Percentiles rank a stretch among this genome's conserved stretches.
Conservation (phyloP, 2,888 invertebrate species). For the Acleris literana region DNA sequence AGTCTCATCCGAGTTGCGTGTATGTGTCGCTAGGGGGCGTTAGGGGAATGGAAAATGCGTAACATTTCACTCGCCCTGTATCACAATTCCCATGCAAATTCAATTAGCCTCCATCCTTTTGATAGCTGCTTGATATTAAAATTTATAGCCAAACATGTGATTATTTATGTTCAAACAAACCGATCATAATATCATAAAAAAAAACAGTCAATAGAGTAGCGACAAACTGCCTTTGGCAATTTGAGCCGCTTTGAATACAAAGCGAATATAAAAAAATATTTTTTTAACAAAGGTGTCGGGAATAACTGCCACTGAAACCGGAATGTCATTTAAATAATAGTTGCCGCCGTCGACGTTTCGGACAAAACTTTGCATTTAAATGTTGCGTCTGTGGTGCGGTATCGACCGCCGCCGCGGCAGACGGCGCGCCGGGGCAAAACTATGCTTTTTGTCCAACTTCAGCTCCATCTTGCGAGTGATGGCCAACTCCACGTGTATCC, state of each 20-base stretch:
- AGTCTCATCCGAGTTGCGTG: slow-evolving; percentile 53
- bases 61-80: slow-evolving; percentile 52
- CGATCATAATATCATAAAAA: too few species aligned
- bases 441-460: slow-evolving; percentile 64
- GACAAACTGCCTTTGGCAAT: neutral
- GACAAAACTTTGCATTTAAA: slow-evolving; percentile 39
- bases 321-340: slow-evolving; percentile 30
- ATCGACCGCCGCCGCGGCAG: slow-evolving; percentile 67
- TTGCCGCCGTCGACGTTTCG: slow-evolving; percentile 20
- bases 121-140: slow-evolving; percentile 41
- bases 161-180: too few species aligned
- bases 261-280: slow-evolving; percentile 3
- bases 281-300: slow-evolving; percentile 20
- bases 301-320: slow-evolving; percentile 13
- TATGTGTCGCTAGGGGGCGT: slow-evolving; percentile 49
- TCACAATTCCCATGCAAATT: slow-evolving; percentile 36
- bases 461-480: slow-evolving; percentile 48
- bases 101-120: slow-evolving; percentile 30
- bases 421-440: slow-evolving; percentile 72
- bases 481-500: slow-evolving; percentile 33
- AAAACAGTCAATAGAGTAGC: neutral
- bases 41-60: slow-evolving; percentile 39
- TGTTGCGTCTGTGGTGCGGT: slow-evolving; percentile 57
- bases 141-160: slow-evolving; percentile 18
- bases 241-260: slow-evolving; percentile 1